Base-by-base conservation (phyloP, 2,888 invertebrate genomes). In the Xanthia icteritia region DNA sequence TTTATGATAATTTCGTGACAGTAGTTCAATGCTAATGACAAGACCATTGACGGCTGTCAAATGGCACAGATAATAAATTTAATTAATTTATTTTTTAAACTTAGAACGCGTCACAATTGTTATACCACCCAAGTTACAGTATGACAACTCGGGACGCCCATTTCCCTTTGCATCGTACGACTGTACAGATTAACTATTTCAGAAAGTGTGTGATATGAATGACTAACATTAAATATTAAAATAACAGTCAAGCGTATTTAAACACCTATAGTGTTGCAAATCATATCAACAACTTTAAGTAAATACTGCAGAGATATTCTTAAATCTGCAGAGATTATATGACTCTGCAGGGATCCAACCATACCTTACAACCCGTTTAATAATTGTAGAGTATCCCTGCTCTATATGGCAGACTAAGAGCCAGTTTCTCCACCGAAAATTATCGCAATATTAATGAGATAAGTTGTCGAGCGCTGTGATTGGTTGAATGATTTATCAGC, bases 21-120 rank as follows among this genome's bases (percentile, higher is more conserved):
- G 27, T 54, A 20, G 36, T 64, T 63, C 58, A 82, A 82, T 48
- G 31, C 39, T 73, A 36, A 45, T 64, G 82, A 68, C 63, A 66
- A n/a, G 39, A 31, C 65, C 36, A 60, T 2, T 82, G 77, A 82
- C 82, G 82, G 68, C 68, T 80, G 77, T 82, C 82, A 80, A 67
- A 80, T 82, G 42, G 56, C 45, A 82, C 74, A 81, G 65, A 65
- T 48, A 48, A 27, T 11, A 48, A 56, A 79, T 48, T 0, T 5
- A 63, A 36, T 20, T 20, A 1, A 3, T 15, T 31, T 4, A 20
- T 63, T 79, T 80, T 70, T 39, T 20, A 31, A 60, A 4, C 36
- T 0, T 11, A 0, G 2, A 27, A 36, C 15, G 5, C 13, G 4
- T 5, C 2, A 1, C 5, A 17, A 5, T 60, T 20, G 0, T 36